Base-by-base conservation (phyloP, 2,888 invertebrate species). In the Falcaria lacertinaria region DNA sequence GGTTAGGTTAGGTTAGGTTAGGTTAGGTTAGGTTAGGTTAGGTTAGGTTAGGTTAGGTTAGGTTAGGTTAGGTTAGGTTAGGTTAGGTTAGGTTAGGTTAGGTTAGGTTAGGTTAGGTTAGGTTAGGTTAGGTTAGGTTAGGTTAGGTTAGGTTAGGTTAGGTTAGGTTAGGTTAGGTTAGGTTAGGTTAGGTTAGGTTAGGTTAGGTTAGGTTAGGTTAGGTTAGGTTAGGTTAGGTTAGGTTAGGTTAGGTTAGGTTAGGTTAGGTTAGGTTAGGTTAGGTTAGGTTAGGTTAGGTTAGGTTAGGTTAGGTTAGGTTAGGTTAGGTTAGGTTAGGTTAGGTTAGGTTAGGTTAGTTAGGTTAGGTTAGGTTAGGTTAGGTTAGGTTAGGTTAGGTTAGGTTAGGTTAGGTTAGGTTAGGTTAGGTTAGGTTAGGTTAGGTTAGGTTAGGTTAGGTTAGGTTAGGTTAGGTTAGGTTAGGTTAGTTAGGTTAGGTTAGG, bases 401-500 rank as follows among this genome's bases (percentile, higher is more conserved):
- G n/a, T n/a, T n/a, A n/a, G n/a, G 51, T 51, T 51, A 49, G 49
- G 51, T 49, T 47, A 51, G 51, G 54, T 54, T 54, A 51, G 51
- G 54, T 54, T 54, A 48, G 50, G 54, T 51, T 49, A 50, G 51
- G 54, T 50, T 54, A 51, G 54, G 54, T 51, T 54, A 47, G 47
- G 50, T 49, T 48, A 45, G 48, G 50, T n/a, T n/a, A n/a, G n/a
- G n/a, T n/a, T n/a, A n/a, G n/a, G n/a, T n/a, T n/a, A n/a, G n/a
- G n/a, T n/a, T n/a, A n/a, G n/a, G n/a, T n/a, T n/a, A n/a, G n/a
- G 47, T 51, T 49, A 51, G 51, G 51, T 54, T 51, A 51, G 50
- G 56, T 55, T 55, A 50, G 51, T 51, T 57, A 50, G 48, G 53
- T 52, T 54, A 54, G 52, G 57, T 54, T 57, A 53, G 50, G 56